Evolutionary conservation across 2,797 vertebrate genomes (phyloP), one percentile per base, ranked within the genome.

Genomic region (Gouania willdenowi): DNA sequence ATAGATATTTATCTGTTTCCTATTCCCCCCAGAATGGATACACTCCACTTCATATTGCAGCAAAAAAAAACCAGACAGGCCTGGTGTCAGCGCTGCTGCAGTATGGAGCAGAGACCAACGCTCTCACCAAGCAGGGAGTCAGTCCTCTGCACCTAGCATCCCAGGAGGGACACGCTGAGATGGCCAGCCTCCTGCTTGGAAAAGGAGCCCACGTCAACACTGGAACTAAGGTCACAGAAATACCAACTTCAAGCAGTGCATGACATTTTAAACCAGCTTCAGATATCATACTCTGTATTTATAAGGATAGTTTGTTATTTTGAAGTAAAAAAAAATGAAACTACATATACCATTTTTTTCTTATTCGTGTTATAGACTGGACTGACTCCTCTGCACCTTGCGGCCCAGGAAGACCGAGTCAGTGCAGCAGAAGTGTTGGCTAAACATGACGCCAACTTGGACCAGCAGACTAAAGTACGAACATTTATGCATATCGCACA

Each of bases 121-220:
- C 91, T 26, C 56, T 95, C 39, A 98, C 94, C 12, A 94, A 94
- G 85, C 97, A 98, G 50, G 93, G 93, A 50, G 93, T 99, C 76
- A 94, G 92, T 27, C 93, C 95, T 1, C 88, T 99, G 38, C 96
- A 98, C 71, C 90, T 99, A 74, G 94, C 96, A 29, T 91, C 94
- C 55, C 96, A 99, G 68, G 97, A 99, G 79, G 95, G 97, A 82
- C 93, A 99, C 63, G 86, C 92, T 50, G 91, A 95, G 79, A 95
- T 99, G 91, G 92, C 90, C 27, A 67, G 89, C 73, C 57, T 98
- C 77, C 77, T 99, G 73, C 86, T 98, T 81, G 91, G 88, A 64
- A 92, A 91, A 74, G 93, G 92, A 38, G 92, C 94, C 13, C 92
- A 92, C 6, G 88, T 93, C 3, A 94, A 94, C 34, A 87, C 88